Conservation (phyloP, 2,113 vertebrate genomes). For the Lethenteron reissneri region DNA sequence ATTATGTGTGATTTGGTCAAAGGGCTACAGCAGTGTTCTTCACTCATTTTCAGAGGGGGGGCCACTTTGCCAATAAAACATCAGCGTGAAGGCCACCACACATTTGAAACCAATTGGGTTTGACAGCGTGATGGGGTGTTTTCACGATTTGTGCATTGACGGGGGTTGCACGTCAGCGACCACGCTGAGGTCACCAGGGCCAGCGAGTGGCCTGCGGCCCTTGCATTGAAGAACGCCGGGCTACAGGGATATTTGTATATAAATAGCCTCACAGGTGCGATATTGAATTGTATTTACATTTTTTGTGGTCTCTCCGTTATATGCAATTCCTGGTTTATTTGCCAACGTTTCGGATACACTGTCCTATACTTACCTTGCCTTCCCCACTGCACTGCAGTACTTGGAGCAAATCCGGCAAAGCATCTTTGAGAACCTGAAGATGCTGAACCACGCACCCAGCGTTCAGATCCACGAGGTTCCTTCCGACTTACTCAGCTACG, state of each 20-base stretch:
- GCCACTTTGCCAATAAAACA: too few relatives aligned
- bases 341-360: not conserved
- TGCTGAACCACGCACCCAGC: constrained; percentile 89
- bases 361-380: not conserved
- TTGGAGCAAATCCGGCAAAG: constrained; percentile 92
- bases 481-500: constrained; percentile 71
- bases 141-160: not conserved
- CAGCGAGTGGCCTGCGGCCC: too few relatives aligned
- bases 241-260: not conserved
- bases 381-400: constrained; percentile 30
- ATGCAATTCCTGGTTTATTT: not conserved
- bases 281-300: not conserved
- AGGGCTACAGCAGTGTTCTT: too few relatives aligned
- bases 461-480: constrained; percentile 97
- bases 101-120: constrained; percentile 9
- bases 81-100: too few relatives aligned
- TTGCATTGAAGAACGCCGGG: not conserved
- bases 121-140: fast-evolving
- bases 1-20: too few relatives aligned
- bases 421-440: constrained; percentile 90
- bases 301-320: not conserved
- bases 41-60: too few relatives aligned
- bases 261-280: not conserved
- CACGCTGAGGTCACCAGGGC: too few relatives aligned
- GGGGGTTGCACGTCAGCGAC: not conserved